Base-by-base conservation (phyloP, 2,113 vertebrate genomes). In the Eclectus roratus region DNA sequence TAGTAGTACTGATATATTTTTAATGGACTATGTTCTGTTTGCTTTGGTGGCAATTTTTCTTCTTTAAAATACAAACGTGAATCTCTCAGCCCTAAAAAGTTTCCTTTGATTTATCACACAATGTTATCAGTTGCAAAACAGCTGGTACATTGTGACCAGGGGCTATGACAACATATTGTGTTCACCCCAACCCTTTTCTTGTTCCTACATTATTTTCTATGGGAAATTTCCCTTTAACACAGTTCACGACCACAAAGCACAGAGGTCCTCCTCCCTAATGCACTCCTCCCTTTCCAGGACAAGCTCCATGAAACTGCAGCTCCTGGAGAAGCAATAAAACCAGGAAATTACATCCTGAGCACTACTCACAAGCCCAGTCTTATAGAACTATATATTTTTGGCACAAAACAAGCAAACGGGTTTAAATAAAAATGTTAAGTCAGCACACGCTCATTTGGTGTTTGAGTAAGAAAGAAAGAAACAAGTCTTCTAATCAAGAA, bases 91-190 rank as follows among this genome's bases (percentile, higher is more conserved):
- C 29, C n/a, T 63, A 78, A 72, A 43, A 94, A 80, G 70, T 84
- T 80, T 93, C 91, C 69, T 88, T 88, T 90, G 41, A 79, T 90
- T 90, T 88, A 83, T 83, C 49, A 61, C 58, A 79, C 81, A 93
- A 68, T 89, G 61, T 85, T 93, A 93, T 87, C 92, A 85, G 56
- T 11, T 89, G 33, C 12, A 71, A 68, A 87, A 58, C 84, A 89
- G 47, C 73, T 76, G 74, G 46, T 49, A 58, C 55, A 70, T 49
- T 93, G 77, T 83, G 64, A 92, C 13, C 53, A 78, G 2, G 7
- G 63, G 15, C 80, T 33, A 43, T 47, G 50, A 80, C 46, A 70
- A 74, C 17, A 60, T 80, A 90, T 58, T 88, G 82, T 93, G 49
- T 66, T 83, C 47, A 66, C 72, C 53, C 24, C 49, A 90, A 88